These are phyloP conservation scores for Equus quagga DNA, from an alignment of 2,113 vertebrate genomes.

Conservation along the genomic window DNA sequence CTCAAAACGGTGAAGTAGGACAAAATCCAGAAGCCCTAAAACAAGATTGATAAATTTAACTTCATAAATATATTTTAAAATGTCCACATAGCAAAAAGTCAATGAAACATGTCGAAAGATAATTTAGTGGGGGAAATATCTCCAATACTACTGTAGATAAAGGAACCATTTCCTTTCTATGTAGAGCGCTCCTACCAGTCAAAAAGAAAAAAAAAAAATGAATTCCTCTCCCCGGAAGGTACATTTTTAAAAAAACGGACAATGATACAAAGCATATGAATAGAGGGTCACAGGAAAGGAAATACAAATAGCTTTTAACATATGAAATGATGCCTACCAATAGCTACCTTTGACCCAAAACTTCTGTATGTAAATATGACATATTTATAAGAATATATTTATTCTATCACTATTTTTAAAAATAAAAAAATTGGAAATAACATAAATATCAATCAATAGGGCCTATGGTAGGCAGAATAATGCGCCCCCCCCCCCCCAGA, in stretches of 20 bases:
- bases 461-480: background rate
- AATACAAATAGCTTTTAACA: background rate
- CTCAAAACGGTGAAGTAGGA: background rate
- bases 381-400: background rate
- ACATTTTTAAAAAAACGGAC: background rate
- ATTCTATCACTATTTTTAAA: background rate
- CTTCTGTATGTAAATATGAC: background rate
- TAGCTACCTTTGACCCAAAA: background rate
- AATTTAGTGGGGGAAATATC: background rate
- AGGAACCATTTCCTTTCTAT: background rate
- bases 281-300: background rate
- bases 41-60: background rate
- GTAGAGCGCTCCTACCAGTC: background rate
- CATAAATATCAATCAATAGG: background rate
- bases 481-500: background rate
- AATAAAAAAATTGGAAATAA: background rate
- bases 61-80: background rate
- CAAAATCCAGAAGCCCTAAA: background rate
- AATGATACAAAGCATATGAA: background rate
- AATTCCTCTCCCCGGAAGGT: background rate
- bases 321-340: background rate
- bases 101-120: background rate
- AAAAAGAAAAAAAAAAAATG: background rate
- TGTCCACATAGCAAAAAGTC: background rate
- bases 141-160: background rate